Conservation (phyloP, 2,888 invertebrate species). For the Trachelus stipa region DNA sequence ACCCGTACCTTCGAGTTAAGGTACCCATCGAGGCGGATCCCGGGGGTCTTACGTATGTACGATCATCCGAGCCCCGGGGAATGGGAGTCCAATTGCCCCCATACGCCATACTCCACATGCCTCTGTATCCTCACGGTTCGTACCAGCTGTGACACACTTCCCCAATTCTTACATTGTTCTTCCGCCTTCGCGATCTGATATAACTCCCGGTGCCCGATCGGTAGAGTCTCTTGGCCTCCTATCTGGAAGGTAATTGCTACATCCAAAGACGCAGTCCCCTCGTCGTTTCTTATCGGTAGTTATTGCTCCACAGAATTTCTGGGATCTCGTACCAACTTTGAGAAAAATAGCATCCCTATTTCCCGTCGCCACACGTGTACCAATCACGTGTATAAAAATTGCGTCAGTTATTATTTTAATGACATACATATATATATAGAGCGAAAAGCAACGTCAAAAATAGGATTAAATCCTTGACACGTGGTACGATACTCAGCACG, state of each 20-base stretch:
- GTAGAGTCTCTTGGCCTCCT: constrained; percentile 34
- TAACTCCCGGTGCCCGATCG: too few species aligned
- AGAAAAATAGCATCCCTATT: too few species aligned
- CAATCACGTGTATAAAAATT: too few species aligned
- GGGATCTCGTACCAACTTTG: too few species aligned
- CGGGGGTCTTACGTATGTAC: constrained; percentile 2
- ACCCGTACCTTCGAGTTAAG: constrained; percentile 12
- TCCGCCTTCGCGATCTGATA: constrained; percentile 28
- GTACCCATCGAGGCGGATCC: constrained; percentile 15
- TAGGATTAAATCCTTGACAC: too few species aligned
- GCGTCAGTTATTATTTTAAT: too few species aligned
- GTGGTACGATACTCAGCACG: too few species aligned
- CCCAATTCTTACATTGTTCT: constrained; percentile 56
- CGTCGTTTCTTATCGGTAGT: constrained; percentile 12
- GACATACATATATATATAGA: too few species aligned
- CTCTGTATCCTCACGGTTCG: constrained; percentile 2
- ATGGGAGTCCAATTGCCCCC: constrained; percentile 4
- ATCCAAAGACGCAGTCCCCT: constrained; percentile 10
- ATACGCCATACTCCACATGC: constrained; percentile 8
- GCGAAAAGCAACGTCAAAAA: too few species aligned
- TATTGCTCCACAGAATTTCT: too few species aligned
- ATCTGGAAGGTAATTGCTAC: constrained; percentile 38
- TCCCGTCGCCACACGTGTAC: too few species aligned
- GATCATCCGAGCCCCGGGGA: background rate
- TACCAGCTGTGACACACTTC: constrained; percentile 50